Percentiles rank a stretch among this genome's conserved stretches.
phyloP scores from a whole-genome alignment of 2,888 invertebrate species.

The Thereva nobilitata region DNA sequence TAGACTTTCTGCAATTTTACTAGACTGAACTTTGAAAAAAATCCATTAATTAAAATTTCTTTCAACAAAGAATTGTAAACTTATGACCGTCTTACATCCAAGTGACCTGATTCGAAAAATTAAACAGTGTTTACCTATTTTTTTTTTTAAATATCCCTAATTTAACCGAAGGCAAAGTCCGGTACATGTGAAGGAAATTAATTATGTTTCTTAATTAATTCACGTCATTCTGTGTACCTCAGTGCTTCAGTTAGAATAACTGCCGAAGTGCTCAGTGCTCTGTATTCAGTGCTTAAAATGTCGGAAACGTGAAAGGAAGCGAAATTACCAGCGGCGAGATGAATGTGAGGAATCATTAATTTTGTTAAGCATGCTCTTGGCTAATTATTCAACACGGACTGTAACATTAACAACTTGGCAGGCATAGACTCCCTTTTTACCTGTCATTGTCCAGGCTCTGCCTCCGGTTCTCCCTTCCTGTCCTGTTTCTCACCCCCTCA shows the following conservation, averaged over 20 bases:
- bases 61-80: too few species aligned
- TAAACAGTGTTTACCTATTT: too few species aligned
- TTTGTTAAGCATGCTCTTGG: constrained; percentile 25
- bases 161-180: too few species aligned
- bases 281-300: constrained; percentile 5
- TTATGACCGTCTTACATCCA: too few species aligned
- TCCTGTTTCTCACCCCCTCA: too few species aligned
- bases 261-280: constrained; percentile 19
- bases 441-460: constrained; percentile 7
- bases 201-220: constrained; percentile 35
- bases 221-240: constrained; percentile 19
- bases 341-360: constrained; percentile 31
- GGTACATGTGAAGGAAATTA: constrained; percentile 26
- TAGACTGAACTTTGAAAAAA: too few species aligned
- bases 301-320: constrained; percentile 23
- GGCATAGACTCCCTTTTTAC: not conserved
- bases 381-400: constrained; percentile 21
- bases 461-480: not conserved
- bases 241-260: constrained; percentile 6
- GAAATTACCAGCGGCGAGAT: constrained; percentile 18
- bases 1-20: too few species aligned
- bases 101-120: too few species aligned
- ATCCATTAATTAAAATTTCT: too few species aligned
- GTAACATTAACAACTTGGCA: not conserved
- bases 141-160: too few species aligned